A percentile compares a stretch with the other conserved stretches of the same genome.
These are phyloP conservation scores for Alosa alosa DNA, from an alignment of 2,113 vertebrate species.

Conservation along the genomic window DNA sequence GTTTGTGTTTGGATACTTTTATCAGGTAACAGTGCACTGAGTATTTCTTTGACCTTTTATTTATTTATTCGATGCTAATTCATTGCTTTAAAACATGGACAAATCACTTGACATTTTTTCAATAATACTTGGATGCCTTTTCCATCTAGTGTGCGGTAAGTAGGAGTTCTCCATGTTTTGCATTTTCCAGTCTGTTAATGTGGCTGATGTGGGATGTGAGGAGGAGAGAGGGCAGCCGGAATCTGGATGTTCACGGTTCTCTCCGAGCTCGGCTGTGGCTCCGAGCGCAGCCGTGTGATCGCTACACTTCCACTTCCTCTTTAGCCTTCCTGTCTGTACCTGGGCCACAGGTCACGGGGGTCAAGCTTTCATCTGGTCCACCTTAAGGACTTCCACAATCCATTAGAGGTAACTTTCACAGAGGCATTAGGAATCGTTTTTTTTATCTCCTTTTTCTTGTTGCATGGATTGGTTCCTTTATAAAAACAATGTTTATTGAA, in stretches of 20 bases:
- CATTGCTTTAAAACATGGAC: neutral
- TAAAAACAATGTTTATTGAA: conserved; percentile 75
- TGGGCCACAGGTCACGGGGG: conserved; percentile 36
- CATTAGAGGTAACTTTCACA: conserved; percentile 51
- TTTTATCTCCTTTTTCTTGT: conserved; percentile 35
- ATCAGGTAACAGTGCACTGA: neutral
- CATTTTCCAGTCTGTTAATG: neutral
- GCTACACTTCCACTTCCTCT: conserved; percentile 45
- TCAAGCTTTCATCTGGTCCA: conserved; percentile 64
- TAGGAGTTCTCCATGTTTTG: neutral
- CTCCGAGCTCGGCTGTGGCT: conserved; percentile 26
- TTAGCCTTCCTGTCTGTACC: conserved; percentile 39
- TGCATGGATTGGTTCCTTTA: conserved; percentile 68
- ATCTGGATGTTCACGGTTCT: conserved; percentile 32
- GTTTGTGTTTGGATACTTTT: neutral
- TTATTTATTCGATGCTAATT: neutral
- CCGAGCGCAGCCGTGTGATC: conserved; percentile 35
- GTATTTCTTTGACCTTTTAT: neutral
- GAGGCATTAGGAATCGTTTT: conserved; percentile 1
- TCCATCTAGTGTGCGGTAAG: neutral
- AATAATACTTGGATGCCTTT: neutral
- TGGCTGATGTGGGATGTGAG: conserved; percentile 1
- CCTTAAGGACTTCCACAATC: conserved; percentile 64
- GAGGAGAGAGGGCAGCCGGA: neutral
- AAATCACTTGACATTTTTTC: too few relatives aligned